Evolutionary conservation across 1,140 invertebrate genomes (phyloP), one percentile per base, ranked within the genome.

Genomic region (Calycopis cecrops): DNA sequence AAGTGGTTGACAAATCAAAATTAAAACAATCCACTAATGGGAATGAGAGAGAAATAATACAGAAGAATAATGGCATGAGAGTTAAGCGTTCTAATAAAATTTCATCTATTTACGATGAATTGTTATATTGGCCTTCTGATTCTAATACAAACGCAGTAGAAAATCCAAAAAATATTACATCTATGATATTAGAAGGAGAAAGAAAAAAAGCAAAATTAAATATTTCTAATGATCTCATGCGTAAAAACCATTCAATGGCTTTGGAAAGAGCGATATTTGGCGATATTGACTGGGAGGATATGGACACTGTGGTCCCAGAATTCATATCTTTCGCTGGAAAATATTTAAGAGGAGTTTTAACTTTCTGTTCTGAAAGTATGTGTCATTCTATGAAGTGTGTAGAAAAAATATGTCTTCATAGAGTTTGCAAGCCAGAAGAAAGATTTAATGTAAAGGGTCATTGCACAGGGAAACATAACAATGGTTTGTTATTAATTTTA

Each of bases 351-450:
- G 84, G 84, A n/a, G 60, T 73, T 17, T 58, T 85, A 58, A 84
- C 84, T 35, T 77, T 87, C 56, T 87, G 84, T 52, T 82, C 78
- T n/a, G 55, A 75, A 47, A 71, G 53, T 17, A 53, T 69, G 57
- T 87, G 84, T 48, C 79, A 80, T 58, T 87, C 84, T 16, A 79
- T 85, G 67, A 84, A 85, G 61, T 87, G 81, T 55, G 60, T 60
- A 9, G 57, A 79, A 14, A 85, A 81, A 62, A 61, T 48, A 9
- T 87, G 84, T 53, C 38, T 69, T 3, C 72, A 84, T 53, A 85
- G 79, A 73, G 71, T 62, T 59, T 87, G 84, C 55, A 14, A 40
- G 12, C 76, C 79, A 28, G 62, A 64, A 53, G 55, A 79, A n/a
- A 69, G 79, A 57, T 72, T 71, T 48, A 80, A 82, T 57, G 70